These are phyloP conservation scores for Dermochelys coriacea DNA, from an alignment of 2,797 vertebrate species.

Conservation along the genomic window DNA sequence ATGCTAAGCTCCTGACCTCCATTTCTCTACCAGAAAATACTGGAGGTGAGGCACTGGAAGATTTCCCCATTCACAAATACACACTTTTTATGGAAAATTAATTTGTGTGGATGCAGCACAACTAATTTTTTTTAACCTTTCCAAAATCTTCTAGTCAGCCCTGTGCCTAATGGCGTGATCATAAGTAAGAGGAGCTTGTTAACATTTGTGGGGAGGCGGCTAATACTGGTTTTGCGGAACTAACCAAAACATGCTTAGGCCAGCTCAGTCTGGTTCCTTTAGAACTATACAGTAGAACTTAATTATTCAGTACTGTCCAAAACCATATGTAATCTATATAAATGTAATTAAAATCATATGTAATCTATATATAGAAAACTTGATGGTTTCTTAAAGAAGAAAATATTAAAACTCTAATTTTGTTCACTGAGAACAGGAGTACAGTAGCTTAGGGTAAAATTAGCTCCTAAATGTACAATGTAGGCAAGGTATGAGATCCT, in stretches of 20 bases:
- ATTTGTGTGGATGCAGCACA: not conserved
- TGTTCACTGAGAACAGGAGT: not conserved
- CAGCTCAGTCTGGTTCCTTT: not conserved
- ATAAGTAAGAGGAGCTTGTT: not conserved
- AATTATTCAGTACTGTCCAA: not conserved
- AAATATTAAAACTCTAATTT: not conserved
- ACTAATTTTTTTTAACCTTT: not conserved
- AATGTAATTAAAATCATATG: not conserved
- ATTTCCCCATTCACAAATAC: not conserved
- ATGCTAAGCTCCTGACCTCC: not conserved
- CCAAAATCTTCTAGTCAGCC: not conserved
- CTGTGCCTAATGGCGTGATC: not conserved
- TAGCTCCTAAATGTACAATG: rapidly evolving
- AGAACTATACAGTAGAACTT: not conserved
- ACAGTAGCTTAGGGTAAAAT: not conserved
- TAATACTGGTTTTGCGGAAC: not conserved
- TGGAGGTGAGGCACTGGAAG: not conserved
- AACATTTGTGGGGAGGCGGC: not conserved
- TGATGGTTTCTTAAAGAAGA: not conserved
- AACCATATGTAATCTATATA: not conserved
- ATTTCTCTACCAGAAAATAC: rapidly evolving
- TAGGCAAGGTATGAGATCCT: not conserved
- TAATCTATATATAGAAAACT: not conserved
- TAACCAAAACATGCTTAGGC: not conserved
- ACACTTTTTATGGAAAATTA: not conserved